A percentile compares a stretch with the other conserved stretches of the same genome.
phyloP scores from a whole-genome alignment of 2,113 vertebrate species.

The Nipponia nippon region DNA sequence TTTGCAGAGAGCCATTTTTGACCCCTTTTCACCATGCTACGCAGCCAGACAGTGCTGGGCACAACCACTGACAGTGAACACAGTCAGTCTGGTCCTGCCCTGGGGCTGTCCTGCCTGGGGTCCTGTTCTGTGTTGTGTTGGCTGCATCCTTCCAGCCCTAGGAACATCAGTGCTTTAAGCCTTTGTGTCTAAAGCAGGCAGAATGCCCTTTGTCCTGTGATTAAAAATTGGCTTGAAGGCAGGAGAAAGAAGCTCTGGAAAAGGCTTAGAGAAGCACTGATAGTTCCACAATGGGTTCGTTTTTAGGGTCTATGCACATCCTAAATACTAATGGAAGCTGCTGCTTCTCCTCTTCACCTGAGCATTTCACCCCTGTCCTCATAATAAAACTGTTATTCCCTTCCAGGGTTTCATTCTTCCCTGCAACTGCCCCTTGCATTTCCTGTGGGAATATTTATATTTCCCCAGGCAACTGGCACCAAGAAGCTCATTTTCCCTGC shows the following conservation, averaged over 20 bases:
- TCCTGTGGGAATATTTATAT: background rate
- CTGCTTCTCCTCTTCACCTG: background rate
- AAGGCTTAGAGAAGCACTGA: background rate
- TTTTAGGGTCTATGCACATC: background rate
- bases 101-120: background rate
- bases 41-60: background rate
- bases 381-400: background rate
- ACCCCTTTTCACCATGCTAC: background rate
- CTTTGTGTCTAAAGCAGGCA: background rate
- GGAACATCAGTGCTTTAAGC: background rate
- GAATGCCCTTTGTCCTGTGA: background rate
- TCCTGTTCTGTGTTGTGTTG: background rate
- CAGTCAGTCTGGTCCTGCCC: background rate
- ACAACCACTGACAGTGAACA: background rate
- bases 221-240: background rate
- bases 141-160: background rate
- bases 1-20: background rate
- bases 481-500: background rate
- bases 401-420: background rate
- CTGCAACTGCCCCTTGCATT: background rate
- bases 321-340: background rate
- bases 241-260: background rate
- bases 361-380: background rate
- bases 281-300: background rate
- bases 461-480: background rate